Conservation (phyloP, 2,888 invertebrate genomes). For the Caenorhabditis japonica region DNA sequence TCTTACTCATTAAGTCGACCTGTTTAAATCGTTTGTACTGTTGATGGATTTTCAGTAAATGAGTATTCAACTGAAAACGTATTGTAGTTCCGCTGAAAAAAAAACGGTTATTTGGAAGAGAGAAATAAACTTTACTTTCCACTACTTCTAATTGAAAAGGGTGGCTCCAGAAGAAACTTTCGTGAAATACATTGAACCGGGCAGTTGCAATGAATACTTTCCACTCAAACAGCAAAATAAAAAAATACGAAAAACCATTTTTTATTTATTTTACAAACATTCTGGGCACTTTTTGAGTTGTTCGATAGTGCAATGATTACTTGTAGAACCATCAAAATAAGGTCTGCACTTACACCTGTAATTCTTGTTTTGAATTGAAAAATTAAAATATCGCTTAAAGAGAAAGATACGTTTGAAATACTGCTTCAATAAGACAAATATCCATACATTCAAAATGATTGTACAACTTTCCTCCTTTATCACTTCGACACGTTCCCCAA, state of each 20-base stretch:
- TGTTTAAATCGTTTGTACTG: constrained; percentile 60
- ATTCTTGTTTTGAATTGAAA: not conserved
- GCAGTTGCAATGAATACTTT: constrained; percentile 17
- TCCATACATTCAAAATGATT: constrained; percentile 14
- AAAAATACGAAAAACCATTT: no score
- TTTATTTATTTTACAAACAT: constrained; percentile 3
- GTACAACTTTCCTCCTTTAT: constrained; percentile 6
- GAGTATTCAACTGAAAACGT: constrained; percentile 24
- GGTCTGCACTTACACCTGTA: constrained; percentile 40
- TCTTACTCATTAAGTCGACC: constrained; percentile 62
- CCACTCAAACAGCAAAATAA: not conserved
- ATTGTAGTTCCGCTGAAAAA: constrained; percentile 17
- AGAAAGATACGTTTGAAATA: not conserved
- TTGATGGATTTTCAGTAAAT: constrained; percentile 11
- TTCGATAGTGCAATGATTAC: constrained; percentile 14
- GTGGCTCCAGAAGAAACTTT: constrained; percentile 3
- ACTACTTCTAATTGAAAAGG: not conserved
- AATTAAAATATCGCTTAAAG: not conserved
- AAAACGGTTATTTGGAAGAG: not conserved
- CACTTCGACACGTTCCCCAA: constrained; percentile 50
- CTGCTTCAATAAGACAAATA: constrained; percentile 3
- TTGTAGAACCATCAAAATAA: constrained; percentile 14
- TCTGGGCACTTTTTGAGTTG: constrained; percentile 13
- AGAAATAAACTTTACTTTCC: constrained; percentile 12
- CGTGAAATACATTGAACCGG: constrained; percentile 18